These are phyloP conservation scores for Misgurnus anguillicaudatus DNA, from an alignment of 2,113 vertebrate genomes.

Conservation along the genomic window DNA sequence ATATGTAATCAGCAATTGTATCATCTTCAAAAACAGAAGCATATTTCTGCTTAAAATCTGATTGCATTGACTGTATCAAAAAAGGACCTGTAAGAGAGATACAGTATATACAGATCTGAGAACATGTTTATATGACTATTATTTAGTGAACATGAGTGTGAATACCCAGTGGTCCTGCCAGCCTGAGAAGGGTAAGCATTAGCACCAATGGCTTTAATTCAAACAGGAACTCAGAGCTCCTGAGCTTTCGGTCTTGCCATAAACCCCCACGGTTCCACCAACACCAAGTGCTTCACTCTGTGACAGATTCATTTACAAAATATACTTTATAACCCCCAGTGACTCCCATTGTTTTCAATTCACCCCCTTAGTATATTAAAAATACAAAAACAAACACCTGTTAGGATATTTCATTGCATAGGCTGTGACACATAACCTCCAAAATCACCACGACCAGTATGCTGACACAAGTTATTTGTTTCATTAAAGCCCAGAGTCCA, in stretches of 20 bases:
- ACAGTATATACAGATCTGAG: no score
- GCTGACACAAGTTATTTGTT: no score
- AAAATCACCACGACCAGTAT: slow-evolving; percentile 85
- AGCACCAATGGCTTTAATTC: no score
- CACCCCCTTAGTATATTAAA: no score
- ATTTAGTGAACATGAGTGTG: no score
- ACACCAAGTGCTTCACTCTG: slow-evolving; percentile 89
- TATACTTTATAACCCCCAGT: background rate
- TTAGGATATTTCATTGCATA: slow-evolving; percentile 87
- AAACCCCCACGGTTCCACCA: no score
- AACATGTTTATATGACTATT: no score
- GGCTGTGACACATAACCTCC: slow-evolving; percentile 89
- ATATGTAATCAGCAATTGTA: slow-evolving; percentile 92
- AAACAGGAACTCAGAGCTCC: no score
- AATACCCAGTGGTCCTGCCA: no score
- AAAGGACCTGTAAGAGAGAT: slow-evolving; percentile 77
- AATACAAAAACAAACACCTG: slow-evolving; percentile 71
- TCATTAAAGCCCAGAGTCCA: no score
- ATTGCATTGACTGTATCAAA: slow-evolving; percentile 87
- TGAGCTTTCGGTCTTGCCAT: no score
- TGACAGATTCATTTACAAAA: background rate
- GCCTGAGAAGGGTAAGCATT: no score
- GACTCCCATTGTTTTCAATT: background rate
- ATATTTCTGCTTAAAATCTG: slow-evolving; percentile 94
- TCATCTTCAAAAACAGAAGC: slow-evolving; percentile 88